phyloP scores from a whole-genome alignment of 2,113 vertebrate species.

The Apteryx mantelli region DNA sequence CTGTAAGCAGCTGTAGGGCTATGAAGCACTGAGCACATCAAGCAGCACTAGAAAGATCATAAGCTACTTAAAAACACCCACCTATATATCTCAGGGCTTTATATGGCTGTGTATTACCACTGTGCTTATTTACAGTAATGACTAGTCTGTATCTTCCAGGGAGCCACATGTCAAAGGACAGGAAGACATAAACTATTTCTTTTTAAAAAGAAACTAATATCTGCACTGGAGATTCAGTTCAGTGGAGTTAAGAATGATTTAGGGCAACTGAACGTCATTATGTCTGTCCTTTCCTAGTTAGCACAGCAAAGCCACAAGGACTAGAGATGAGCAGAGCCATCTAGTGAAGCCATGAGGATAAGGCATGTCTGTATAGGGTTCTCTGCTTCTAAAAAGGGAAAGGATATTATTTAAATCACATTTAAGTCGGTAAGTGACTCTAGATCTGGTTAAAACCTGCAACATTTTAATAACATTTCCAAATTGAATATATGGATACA shows the following conservation, averaged over 20 bases:
- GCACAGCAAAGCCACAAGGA: background rate
- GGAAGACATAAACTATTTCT: background rate
- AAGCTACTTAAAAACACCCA: background rate
- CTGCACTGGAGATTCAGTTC: background rate
- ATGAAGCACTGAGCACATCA: background rate
- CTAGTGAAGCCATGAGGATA: background rate
- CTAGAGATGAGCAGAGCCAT: background rate
- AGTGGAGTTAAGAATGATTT: background rate
- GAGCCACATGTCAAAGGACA: background rate
- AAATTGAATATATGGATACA: background rate
- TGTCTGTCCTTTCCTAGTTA: background rate
- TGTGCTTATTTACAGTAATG: background rate
- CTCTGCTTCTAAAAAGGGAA: background rate
- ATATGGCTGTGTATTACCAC: background rate
- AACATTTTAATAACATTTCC: background rate
- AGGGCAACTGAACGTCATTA: background rate
- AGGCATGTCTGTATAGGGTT: background rate
- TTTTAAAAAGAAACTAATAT: background rate
- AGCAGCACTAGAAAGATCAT: background rate
- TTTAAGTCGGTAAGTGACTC: background rate
- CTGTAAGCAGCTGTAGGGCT: background rate
- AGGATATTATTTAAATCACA: background rate
- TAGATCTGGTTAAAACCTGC: background rate
- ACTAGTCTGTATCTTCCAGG: background rate
- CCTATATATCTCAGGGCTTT: background rate